These are phyloP conservation scores for Cephus pulcher DNA, from an alignment of 2,888 invertebrate genomes.

Conservation along the genomic window DNA sequence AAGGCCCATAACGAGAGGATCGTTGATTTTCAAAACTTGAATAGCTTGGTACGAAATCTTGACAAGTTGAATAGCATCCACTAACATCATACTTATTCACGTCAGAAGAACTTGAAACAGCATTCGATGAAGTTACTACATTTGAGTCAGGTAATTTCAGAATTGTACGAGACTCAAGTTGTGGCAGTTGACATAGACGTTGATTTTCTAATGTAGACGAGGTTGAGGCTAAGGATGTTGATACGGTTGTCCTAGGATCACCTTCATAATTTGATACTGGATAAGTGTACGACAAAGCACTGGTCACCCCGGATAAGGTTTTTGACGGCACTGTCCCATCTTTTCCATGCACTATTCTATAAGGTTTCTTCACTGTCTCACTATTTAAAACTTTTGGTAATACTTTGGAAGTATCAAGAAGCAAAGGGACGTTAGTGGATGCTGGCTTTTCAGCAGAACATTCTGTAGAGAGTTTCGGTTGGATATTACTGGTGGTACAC, in stretches of 20 bases:
- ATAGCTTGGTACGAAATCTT: conserved; percentile 48
- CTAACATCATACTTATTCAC: conserved; percentile 35
- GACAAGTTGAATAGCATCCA: conserved; percentile 38
- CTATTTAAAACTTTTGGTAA: conserved; percentile 56
- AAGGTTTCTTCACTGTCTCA: conserved; percentile 55
- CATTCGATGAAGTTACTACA: not conserved
- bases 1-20: not conserved
- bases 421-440: not conserved
- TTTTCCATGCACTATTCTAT: conserved; percentile 46
- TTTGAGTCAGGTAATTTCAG: not conserved
- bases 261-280: not conserved
- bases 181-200: not conserved
- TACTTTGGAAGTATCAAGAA: conserved; percentile 33
- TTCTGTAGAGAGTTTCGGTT: not conserved
- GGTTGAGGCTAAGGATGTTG: not conserved
- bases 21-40: conserved; percentile 32
- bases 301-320: conserved; percentile 14
- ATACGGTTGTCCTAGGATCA: not conserved
- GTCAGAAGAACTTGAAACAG: not conserved
- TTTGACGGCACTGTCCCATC: conserved; percentile 9
- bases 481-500: not conserved
- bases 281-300: conserved; percentile 12
- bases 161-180: not conserved
- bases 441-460: not conserved
- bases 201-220: not conserved